These are phyloP conservation scores for Actenoides hombroni DNA, from an alignment of 2,113 vertebrate genomes.

Conservation along the genomic window DNA sequence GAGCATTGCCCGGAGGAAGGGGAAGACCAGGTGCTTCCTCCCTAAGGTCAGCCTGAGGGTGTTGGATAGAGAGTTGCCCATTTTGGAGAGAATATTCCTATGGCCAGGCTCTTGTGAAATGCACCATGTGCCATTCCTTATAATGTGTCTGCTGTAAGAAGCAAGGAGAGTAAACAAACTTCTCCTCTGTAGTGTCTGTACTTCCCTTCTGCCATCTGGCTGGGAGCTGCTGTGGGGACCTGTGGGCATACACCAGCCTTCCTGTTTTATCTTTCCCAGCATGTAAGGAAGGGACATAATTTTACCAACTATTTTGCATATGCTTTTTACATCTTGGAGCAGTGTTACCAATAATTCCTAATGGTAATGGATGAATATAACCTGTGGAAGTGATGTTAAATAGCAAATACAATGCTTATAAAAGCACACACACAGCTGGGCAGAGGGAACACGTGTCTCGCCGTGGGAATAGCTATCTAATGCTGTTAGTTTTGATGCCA, in stretches of 20 bases:
- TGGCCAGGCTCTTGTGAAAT: neutral
- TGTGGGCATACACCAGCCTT: neutral
- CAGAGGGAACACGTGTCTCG: accelerated
- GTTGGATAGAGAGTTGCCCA: accelerated
- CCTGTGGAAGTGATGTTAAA: neutral
- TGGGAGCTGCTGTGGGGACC: neutral
- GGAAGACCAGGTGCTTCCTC: neutral
- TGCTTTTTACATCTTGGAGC: neutral
- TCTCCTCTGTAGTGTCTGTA: neutral
- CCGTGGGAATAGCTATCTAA: neutral
- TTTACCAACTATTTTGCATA: neutral
- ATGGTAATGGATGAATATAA: neutral
- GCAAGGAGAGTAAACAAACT: neutral
- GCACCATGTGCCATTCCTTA: neutral
- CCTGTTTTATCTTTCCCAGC: neutral
- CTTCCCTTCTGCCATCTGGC: slow-evolving; percentile 28
- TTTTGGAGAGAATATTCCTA: neutral
- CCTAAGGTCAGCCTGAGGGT: neutral
- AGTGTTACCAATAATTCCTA: neutral
- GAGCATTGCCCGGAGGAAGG: accelerated
- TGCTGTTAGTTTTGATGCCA: slow-evolving; percentile 2
- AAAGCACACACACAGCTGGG: neutral
- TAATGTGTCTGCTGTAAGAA: neutral
- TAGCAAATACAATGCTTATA: neutral
- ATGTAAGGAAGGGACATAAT: neutral